These are phyloP conservation scores for Raja brachyura DNA, from an alignment of 2,113 vertebrate genomes.

Conservation along the genomic window DNA sequence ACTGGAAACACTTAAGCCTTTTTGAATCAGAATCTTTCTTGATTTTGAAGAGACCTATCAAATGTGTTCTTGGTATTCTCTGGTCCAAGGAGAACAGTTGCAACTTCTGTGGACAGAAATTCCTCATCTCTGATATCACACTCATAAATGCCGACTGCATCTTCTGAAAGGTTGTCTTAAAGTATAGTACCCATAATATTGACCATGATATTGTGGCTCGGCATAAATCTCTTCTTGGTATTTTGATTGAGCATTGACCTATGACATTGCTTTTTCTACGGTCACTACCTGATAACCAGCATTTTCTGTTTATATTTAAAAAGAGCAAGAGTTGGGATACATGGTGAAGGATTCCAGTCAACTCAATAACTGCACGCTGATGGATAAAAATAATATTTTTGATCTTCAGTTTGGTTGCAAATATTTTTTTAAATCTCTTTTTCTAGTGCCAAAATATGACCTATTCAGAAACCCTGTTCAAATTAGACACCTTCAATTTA, in stretches of 20 bases:
- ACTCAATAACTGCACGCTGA: neutral
- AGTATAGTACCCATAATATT: neutral
- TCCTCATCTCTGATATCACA: neutral
- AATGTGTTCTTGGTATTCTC: neutral
- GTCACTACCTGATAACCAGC: neutral
- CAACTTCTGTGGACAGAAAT: neutral
- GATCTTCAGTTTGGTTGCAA: no score
- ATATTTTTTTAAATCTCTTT: no score
- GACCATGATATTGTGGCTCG: neutral
- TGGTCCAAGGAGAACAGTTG: neutral
- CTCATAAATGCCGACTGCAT: neutral
- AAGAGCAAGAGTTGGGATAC: neutral
- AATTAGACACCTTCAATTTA: neutral
- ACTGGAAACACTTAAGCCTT: neutral
- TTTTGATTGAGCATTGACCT: neutral
- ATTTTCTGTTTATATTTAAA: neutral
- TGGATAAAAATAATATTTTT: neutral
- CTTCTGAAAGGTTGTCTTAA: neutral
- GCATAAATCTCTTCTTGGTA: neutral
- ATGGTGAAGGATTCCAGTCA: neutral
- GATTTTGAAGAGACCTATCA: neutral
- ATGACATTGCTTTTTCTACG: neutral
- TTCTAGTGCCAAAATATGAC: neutral
- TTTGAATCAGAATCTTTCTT: neutral
- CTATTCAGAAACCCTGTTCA: neutral